Evolutionary conservation across 1,140 invertebrate genomes (phyloP).

Genomic region (Listronotus bonariensis): DNA sequence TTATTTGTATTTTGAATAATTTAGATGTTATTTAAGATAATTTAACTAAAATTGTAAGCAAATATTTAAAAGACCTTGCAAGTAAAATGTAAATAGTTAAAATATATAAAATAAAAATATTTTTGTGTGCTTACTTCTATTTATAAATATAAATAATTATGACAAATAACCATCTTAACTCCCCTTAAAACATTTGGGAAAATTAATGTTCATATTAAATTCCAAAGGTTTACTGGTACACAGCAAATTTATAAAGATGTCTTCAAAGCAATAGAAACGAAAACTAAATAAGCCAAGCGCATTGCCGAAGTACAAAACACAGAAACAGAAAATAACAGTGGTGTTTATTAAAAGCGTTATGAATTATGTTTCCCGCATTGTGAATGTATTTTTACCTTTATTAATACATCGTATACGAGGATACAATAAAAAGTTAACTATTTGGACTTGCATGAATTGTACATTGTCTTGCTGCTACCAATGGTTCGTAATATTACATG

Average conservation of each 20-base stretch:
- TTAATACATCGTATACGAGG: no score
- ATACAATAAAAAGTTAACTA: no score
- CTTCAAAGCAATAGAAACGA: constrained; percentile 31
- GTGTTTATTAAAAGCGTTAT: constrained; percentile 47
- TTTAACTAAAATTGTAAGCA: no score
- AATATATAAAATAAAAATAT: no score
- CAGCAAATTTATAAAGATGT: constrained; percentile 34
- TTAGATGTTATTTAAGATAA: no score
- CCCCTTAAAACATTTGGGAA: constrained; percentile 9
- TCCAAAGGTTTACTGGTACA: constrained; percentile 16
- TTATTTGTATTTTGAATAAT: no score
- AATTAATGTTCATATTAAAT: constrained; percentile 34
- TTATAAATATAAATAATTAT: constrained; percentile 28
- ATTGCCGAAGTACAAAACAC: constrained; percentile 28
- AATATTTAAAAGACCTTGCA: no score
- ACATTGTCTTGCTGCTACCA: no score
- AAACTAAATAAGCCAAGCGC: constrained; percentile 19
- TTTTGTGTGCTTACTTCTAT: constrained; percentile 17
- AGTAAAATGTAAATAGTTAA: no score
- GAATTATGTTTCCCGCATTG: constrained; percentile 50
- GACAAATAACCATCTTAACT: constrained; percentile 31
- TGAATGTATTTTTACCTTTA: constrained; percentile 45
- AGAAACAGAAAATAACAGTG: constrained; percentile 42
- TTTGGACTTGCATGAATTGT: no score
- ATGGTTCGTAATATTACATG: no score